These are phyloP conservation scores for Chionis minor DNA, from an alignment of 2,113 vertebrate genomes.

Conservation along the genomic window DNA sequence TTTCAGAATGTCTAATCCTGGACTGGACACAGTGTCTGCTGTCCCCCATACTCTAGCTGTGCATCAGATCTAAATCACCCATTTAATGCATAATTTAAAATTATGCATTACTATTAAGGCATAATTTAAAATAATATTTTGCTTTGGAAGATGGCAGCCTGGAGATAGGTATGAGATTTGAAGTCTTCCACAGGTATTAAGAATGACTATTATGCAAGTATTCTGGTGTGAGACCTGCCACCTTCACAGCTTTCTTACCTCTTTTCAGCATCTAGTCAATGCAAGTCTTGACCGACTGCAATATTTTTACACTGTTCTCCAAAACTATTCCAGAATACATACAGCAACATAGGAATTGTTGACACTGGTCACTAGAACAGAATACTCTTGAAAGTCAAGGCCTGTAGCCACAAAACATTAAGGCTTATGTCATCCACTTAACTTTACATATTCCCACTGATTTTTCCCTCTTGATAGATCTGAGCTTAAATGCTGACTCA, in stretches of 20 bases:
- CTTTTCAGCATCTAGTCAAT: not conserved
- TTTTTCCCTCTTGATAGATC: not conserved
- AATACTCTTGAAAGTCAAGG: not conserved
- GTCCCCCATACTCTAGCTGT: not conserved
- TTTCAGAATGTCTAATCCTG: not conserved
- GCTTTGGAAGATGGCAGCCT: too few relatives aligned
- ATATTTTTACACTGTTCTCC: not conserved
- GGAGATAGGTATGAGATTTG: too few relatives aligned
- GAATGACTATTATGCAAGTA: not conserved
- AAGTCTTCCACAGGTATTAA: too few relatives aligned
- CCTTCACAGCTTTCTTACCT: not conserved
- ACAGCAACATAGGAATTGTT: not conserved
- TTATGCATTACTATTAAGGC: too few relatives aligned
- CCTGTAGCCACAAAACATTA: not conserved
- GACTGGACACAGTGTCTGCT: not conserved
- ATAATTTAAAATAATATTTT: too few relatives aligned
- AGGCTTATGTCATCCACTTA: not conserved
- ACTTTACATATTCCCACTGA: not conserved
- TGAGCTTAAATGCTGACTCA: not conserved
- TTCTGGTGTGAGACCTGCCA: not conserved
- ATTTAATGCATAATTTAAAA: not conserved
- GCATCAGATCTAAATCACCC: not conserved
- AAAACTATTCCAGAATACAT: not conserved
- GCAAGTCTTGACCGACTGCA: not conserved
- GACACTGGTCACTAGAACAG: not conserved